Evolutionary conservation across 2,888 invertebrate genomes (phyloP).

Genomic region (Lamellibrachia columna): DNA sequence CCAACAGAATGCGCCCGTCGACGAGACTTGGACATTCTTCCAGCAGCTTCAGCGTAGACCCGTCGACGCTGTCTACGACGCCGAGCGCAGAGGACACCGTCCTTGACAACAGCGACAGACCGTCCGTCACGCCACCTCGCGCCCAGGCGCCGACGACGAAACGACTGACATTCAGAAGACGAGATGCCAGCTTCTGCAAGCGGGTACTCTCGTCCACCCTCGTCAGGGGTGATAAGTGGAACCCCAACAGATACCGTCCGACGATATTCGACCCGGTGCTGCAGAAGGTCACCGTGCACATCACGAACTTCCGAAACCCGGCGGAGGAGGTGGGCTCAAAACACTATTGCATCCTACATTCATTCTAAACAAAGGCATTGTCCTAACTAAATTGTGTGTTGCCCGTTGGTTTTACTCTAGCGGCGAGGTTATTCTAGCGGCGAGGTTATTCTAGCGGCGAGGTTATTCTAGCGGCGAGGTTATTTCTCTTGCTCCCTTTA

Average conservation of each 20-base stretch:
- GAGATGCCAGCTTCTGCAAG: background rate
- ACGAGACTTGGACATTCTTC: background rate
- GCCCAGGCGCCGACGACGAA: background rate
- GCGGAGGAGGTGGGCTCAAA: constrained; percentile 13
- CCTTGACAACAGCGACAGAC: background rate
- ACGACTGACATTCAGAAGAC: background rate
- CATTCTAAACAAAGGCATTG: background rate
- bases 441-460: too few species aligned
- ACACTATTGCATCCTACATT: background rate
- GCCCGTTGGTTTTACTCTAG: too few species aligned
- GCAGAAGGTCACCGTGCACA: constrained; percentile 23
- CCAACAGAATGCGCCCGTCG: background rate
- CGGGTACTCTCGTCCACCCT: constrained; percentile 19
- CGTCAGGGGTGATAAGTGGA: background rate
- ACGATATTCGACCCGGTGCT: constrained; percentile 13
- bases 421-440: too few species aligned
- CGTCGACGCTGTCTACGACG: background rate
- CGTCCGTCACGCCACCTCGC: background rate
- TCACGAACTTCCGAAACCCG: constrained; percentile 21
- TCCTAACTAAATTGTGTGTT: background rate
- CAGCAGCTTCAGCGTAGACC: background rate
- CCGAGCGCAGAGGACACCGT: background rate
- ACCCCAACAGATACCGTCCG: background rate
- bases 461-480: too few species aligned
- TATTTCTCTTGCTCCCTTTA: too few species aligned